A percentile compares a stretch with the other conserved stretches of the same genome.
Evolutionary conservation across 1,140 invertebrate genomes (phyloP).

Genomic region (Micrasema longulum): DNA sequence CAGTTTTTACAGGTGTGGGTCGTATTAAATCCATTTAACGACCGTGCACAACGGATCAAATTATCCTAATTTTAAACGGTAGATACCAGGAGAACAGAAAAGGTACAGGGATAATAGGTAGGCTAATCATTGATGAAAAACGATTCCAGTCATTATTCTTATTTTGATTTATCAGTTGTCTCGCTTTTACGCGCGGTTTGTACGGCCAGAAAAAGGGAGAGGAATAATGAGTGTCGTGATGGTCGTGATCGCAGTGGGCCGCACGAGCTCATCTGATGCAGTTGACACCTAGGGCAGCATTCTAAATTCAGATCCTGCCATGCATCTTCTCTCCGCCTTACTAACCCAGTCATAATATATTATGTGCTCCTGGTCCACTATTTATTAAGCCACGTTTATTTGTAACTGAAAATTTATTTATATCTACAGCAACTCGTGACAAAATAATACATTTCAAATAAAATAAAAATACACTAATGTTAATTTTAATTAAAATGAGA

Average conservation of each 20-base stretch:
- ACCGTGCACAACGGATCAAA: slow-evolving; percentile 31
- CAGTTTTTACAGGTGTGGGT: slow-evolving; percentile 27
- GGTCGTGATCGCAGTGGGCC: slow-evolving; percentile 24
- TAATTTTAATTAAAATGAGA: no score
- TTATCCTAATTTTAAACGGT: slow-evolving; percentile 36
- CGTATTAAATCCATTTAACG: slow-evolving; percentile 24
- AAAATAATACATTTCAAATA: no score
- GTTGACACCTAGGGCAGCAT: slow-evolving; percentile 43
- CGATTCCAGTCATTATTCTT: slow-evolving; percentile 42
- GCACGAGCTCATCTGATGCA: slow-evolving; percentile 43
- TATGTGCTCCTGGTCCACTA: neutral
- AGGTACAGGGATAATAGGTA: slow-evolving; percentile 47
- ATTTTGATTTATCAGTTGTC: neutral
- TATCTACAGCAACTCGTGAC: no score
- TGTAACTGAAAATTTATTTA: no score
- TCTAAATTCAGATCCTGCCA: slow-evolving; percentile 34
- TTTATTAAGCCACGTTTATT: no score
- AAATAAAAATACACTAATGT: no score
- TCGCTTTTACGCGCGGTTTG: neutral
- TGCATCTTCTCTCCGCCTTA: slow-evolving; percentile 9
- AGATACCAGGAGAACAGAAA: slow-evolving; percentile 42
- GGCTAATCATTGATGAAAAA: slow-evolving; percentile 45
- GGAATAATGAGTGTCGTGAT: slow-evolving; percentile 17
- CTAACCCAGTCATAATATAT: slow-evolving; percentile 24
- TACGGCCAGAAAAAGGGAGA: neutral